These are phyloP conservation scores for Aythya baeri DNA, from an alignment of 2,113 vertebrate genomes.

Conservation along the genomic window DNA sequence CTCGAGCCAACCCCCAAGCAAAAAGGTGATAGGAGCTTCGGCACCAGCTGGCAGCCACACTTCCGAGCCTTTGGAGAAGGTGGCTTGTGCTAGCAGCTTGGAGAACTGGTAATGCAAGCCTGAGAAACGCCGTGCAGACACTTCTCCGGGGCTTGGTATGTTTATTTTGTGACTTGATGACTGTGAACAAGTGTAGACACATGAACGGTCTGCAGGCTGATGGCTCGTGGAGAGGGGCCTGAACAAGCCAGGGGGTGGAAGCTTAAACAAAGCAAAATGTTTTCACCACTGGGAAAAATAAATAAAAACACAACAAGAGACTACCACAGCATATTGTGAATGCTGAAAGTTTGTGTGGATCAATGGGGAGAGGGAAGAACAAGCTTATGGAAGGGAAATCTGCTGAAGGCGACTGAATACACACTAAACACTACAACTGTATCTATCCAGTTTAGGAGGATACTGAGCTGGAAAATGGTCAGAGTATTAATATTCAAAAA, in stretches of 20 bases:
- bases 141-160: conserved; percentile 1
- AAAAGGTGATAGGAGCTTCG: not conserved
- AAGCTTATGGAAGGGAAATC: not conserved
- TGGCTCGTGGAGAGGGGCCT: not conserved
- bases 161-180: conserved; percentile 29
- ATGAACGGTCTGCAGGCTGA: not conserved
- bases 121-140: not conserved
- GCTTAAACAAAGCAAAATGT: not conserved
- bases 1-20: not conserved
- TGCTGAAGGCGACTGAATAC: not conserved
- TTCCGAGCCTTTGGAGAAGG: not conserved
- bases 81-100: not conserved
- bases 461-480: not conserved
- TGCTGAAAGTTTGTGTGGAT: not conserved
- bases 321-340: not conserved
- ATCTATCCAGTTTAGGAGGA: not conserved
- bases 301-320: not conserved
- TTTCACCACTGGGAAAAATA: not conserved
- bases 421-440: not conserved
- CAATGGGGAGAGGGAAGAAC: not conserved
- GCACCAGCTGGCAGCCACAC: not conserved
- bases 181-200: not conserved
- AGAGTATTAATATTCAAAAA: not conserved
- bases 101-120: conserved; percentile 11
- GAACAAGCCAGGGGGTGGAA: not conserved